phyloP scores from a whole-genome alignment of 37 sponge, comb jelly and placozoan genomes.

The Bolinopsis microptera region DNA sequence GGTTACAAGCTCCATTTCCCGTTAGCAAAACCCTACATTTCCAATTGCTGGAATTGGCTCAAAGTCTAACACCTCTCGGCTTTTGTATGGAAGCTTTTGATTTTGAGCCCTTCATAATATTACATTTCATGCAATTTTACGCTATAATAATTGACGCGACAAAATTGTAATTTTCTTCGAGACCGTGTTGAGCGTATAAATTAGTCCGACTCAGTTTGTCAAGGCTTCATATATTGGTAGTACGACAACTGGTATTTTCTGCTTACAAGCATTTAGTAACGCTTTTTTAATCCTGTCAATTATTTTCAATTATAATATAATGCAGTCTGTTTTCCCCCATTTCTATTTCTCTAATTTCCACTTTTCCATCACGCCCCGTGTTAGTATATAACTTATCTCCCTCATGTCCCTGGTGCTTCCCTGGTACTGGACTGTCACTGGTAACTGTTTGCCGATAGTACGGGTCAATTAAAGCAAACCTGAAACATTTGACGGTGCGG shows the following conservation, averaged over 20 bases:
- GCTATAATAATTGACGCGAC: neutral
- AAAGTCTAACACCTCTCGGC: neutral
- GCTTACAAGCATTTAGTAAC: neutral
- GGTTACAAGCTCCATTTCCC: too few relatives aligned
- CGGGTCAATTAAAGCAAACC: neutral
- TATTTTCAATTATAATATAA: neutral
- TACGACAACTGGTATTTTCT: neutral
- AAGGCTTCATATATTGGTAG: neutral
- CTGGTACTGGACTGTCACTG: neutral
- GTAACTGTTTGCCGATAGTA: neutral
- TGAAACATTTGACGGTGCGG: neutral
- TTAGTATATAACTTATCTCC: neutral
- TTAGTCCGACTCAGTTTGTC: neutral
- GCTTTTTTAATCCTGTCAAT: neutral
- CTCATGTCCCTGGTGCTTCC: neutral
- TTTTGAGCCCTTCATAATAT: neutral
- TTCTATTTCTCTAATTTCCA: too few relatives aligned
- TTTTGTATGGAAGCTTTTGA: neutral
- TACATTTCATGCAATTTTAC: neutral
- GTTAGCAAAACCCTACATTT: too few relatives aligned
- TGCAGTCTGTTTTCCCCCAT: neutral
- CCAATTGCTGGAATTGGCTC: neutral
- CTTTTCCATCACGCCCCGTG: neutral
- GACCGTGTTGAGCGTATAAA: neutral
- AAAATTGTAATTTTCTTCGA: neutral